A percentile compares a stretch with the other conserved stretches of the same genome.
Evolutionary conservation across 2,888 invertebrate species (phyloP).

Genomic region (Tipula unca): DNA sequence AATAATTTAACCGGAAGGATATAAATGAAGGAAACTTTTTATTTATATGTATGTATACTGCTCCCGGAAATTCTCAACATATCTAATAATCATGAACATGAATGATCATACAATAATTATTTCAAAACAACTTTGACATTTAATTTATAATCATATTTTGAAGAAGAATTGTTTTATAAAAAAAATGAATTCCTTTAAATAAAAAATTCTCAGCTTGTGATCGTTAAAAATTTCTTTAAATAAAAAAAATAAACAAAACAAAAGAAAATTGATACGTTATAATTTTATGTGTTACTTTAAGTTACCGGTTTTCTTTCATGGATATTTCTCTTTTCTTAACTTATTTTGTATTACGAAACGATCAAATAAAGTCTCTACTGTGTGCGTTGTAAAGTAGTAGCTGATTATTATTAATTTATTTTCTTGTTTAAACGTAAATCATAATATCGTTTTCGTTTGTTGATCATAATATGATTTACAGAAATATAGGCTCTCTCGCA

Average conservation of each 20-base stretch:
- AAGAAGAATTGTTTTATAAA: background rate
- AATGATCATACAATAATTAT: background rate
- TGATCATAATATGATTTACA: background rate
- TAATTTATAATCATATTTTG: background rate
- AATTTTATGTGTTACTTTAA: constrained; percentile 15
- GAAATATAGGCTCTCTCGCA: background rate
- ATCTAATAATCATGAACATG: background rate
- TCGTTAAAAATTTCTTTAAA: background rate
- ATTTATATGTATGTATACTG: background rate
- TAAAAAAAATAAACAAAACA: background rate
- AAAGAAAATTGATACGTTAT: constrained; percentile 19
- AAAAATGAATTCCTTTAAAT: background rate
- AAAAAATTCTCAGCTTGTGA: constrained; percentile 14
- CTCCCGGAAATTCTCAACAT: background rate
- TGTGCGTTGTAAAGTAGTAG: constrained; percentile 19
- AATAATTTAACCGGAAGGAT: background rate
- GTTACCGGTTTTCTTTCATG: constrained; percentile 19
- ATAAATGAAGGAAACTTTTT: background rate
- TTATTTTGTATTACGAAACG: constrained; percentile 14
- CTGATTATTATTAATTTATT: constrained; percentile 22
- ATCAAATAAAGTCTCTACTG: background rate
- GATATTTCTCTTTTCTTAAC: constrained; percentile 9
- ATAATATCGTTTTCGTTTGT: constrained; percentile 20
- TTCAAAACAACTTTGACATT: background rate
- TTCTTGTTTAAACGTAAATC: constrained; percentile 20